A percentile compares a stretch with the other conserved stretches of the same genome.
These are phyloP conservation scores for Malurus splendens DNA, from an alignment of 2,797 vertebrate genomes.

Conservation along the genomic window DNA sequence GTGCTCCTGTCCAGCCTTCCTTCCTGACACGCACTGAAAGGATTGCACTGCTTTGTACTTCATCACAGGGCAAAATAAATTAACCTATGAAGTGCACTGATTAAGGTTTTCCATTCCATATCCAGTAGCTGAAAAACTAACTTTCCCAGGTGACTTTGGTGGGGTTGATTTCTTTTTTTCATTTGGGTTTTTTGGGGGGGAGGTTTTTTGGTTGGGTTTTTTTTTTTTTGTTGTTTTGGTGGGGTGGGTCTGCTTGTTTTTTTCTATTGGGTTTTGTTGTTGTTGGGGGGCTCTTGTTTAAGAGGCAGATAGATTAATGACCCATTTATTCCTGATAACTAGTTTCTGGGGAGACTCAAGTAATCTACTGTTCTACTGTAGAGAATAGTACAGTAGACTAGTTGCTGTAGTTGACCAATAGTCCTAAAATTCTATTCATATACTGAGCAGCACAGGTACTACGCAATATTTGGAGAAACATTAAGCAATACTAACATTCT, in stretches of 20 bases:
- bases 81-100: neutral
- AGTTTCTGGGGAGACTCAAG: neutral
- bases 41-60: neutral
- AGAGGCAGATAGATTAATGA: neutral
- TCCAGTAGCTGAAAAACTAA: neutral
- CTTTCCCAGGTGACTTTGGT: neutral
- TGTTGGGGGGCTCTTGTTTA: neutral
- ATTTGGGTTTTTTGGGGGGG: fast-evolving
- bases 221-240: neutral
- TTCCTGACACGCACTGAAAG: neutral
- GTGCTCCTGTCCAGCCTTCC: neutral
- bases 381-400: neutral
- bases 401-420: neutral
- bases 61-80: neutral
- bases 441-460: neutral
- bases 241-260: fast-evolving
- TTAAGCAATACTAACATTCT: neutral
- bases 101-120: neutral
- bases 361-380: neutral
- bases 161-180: fast-evolving
- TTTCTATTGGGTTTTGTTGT: neutral
- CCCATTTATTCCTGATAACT: conserved; percentile 22
- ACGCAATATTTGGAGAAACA: neutral
- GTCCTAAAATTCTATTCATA: neutral
- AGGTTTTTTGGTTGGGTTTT: neutral